Percentiles rank a stretch among this genome's conserved stretches.
Conservation (phyloP, 2,888 invertebrate species). For the Selenia dentaria region DNA sequence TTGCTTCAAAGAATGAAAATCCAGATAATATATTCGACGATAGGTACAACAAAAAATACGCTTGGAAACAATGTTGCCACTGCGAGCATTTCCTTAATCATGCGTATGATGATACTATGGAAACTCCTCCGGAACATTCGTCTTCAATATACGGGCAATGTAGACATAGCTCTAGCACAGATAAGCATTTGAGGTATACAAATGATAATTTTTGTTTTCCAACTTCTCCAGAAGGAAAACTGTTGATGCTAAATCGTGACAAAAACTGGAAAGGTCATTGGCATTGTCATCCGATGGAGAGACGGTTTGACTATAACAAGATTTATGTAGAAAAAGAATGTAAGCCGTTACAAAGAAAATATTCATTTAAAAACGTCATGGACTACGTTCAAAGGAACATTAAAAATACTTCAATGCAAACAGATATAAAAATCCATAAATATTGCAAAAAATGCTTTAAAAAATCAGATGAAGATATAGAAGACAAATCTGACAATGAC, state of each 20-base stretch:
- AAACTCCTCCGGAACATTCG: not conserved
- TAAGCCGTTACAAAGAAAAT: not conserved
- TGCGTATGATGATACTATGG: conserved; percentile 33
- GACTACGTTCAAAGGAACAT: not conserved
- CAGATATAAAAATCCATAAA: not conserved
- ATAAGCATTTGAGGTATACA: conserved; percentile 23
- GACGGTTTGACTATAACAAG: conserved; percentile 10
- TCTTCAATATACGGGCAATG: not conserved
- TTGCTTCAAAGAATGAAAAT: not conserved
- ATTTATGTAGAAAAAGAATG: not conserved
- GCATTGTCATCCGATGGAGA: conserved; percentile 18
- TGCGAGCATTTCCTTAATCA: conserved; percentile 46
- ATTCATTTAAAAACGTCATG: not conserved
- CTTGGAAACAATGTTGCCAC: conserved; percentile 35
- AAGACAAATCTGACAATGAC: not conserved
- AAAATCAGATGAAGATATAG: not conserved
- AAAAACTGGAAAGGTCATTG: conserved; percentile 22
- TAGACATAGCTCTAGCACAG: not conserved
- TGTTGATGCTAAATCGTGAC: conserved; percentile 43
- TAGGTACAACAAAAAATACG: conserved; percentile 36
- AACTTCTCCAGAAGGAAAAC: conserved; percentile 50
- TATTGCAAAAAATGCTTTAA: not conserved
- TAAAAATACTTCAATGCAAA: not conserved
- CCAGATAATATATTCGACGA: conserved; percentile 40
- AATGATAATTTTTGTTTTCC: conserved; percentile 47